Percentiles rank a stretch among this genome's conserved stretches.
Evolutionary conservation across 2,797 vertebrate species (phyloP).

Genomic region (Miichthys miiuy): DNA sequence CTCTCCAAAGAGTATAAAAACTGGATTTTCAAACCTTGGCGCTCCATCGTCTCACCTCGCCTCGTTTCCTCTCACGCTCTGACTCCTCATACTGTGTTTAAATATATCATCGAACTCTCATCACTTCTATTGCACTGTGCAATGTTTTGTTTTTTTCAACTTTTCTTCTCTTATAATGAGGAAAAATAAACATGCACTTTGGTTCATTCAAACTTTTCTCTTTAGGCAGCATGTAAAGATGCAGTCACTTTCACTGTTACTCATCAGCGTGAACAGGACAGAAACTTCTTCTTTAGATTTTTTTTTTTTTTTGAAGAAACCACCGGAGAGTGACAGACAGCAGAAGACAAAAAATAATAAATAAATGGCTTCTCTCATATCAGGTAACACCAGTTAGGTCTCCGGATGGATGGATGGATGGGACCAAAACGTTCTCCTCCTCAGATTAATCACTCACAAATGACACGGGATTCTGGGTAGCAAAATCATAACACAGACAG

Average conservation of each 20-base stretch:
- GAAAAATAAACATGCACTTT: constrained; percentile 72
- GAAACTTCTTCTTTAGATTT: constrained; percentile 14
- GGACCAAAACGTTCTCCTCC: constrained; percentile 30
- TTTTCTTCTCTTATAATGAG: constrained; percentile 23
- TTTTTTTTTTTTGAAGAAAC: constrained; percentile 22
- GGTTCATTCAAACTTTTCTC: constrained; percentile 59
- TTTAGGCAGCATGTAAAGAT: constrained; percentile 56
- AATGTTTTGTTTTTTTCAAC: neutral
- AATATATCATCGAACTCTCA: constrained; percentile 2
- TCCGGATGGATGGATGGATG: constrained; percentile 11
- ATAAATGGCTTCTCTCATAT: constrained; percentile 21
- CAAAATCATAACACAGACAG: constrained; percentile 38
- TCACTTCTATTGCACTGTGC: neutral
- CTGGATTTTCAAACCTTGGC: constrained; percentile 10
- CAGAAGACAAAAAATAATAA: constrained; percentile 18
- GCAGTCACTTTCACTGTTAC: constrained; percentile 18
- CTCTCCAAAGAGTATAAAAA: constrained; percentile 44
- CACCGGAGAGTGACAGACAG: constrained; percentile 18
- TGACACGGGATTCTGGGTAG: constrained; percentile 35
- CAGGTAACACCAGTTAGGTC: constrained; percentile 1
- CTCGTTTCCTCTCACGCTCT: constrained; percentile 9
- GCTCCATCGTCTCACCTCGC: neutral
- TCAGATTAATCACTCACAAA: constrained; percentile 13
- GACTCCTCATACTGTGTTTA: neutral
- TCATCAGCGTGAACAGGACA: constrained; percentile 28